Base-by-base conservation (phyloP, 1,140 invertebrate genomes). In the Megalopta genalis region DNA sequence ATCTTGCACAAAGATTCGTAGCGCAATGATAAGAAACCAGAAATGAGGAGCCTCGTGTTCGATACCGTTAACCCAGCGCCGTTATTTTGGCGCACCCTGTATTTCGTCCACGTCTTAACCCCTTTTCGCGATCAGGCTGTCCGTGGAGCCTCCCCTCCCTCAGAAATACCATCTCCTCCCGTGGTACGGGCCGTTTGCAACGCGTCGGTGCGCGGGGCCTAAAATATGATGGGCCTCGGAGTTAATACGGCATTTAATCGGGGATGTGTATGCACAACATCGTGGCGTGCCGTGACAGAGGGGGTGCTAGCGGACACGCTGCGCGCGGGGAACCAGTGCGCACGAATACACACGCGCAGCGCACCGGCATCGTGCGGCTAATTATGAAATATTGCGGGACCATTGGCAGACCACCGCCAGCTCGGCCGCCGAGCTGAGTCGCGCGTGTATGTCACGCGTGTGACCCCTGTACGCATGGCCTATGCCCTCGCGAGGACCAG, bases 221-320 rank as follows among this genome's bases (percentile, higher is more conserved):
- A 84, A 90, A 89, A 90, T 91, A 90, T 83, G 90, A 89, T 82
- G 82, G 74, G 82, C 69, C 83, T 69, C 80, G 71, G 46, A 86
- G 86, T 89, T 90, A 89, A 90, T 90, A 88, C 87, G 88, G 88
- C 82, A 89, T 90, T 89, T 91, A 91, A 91, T 90, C 88, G 88
- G 83, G 74, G 76, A 89, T 88, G 88, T 89, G 88, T 90, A 86
- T 89, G 87, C 89, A 90, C 87, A 90, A 89, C 87, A 90, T 89
- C 82, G 84, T 86, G 86, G 83, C 85, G 82, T 85, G 72, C 80
- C 84, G 77, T 84, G 85, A 88, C 84, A 64, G 69, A 80, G 81
- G 73, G 75, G 60, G 77, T 52, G 80, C 77, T 80, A 74, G 67
- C 63, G 64, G 80, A 80, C 75, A 81, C 73, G 72, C 74, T 65